Evolutionary conservation across 1,140 invertebrate genomes (phyloP), one percentile per base, ranked within the genome.

Genomic region (Drosophila sucinea): DNA sequence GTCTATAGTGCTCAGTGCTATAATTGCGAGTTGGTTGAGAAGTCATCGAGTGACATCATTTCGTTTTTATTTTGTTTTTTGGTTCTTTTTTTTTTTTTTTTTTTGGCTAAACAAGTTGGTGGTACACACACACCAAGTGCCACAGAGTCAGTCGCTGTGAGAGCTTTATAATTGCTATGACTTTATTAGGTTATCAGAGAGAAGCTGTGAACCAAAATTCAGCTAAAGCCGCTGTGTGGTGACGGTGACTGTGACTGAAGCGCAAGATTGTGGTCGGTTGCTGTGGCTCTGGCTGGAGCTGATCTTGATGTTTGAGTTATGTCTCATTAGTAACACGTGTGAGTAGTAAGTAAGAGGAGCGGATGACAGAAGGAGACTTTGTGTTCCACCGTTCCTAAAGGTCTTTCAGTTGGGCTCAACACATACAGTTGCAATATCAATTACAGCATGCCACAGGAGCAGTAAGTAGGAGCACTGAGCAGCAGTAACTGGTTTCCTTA

Each of bases 361-460:
- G 41, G 47, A 25, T 6, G 29, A 29, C 63, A 65, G 47, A 33
- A 35, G 51, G 23, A 54, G 41, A 23, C 17, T 41, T 40, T 32
- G n/a, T n/a, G n/a, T n/a, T 32, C 47, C 41, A 17, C 40, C 41
- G 70, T 54, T 76, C 51, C 40, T 44, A 29, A 35, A 60, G 41
- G 27, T 68, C 35, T 65, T 54, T 62, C 54, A 44, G 68, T 68
- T 66, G 47, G 58, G 73, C 72, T 79, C 73, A 61, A 82, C 81
- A 60, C 79, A 82, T 57, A 86, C 82, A 80, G 73, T 70, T 90
- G 82, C 79, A 90, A 90, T 90, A 90, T 90, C 87, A 90, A 90
- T 90, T 90, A 90, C 87, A 90, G 87, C 89, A 90, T 90, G 80
- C 87, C 87, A 86, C 83, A 83, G 83, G 83, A 87, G 84, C 76